Evolutionary conservation across 2,888 invertebrate species (phyloP), one percentile per base, ranked within the genome.

Genomic region (Euproctis similis): DNA sequence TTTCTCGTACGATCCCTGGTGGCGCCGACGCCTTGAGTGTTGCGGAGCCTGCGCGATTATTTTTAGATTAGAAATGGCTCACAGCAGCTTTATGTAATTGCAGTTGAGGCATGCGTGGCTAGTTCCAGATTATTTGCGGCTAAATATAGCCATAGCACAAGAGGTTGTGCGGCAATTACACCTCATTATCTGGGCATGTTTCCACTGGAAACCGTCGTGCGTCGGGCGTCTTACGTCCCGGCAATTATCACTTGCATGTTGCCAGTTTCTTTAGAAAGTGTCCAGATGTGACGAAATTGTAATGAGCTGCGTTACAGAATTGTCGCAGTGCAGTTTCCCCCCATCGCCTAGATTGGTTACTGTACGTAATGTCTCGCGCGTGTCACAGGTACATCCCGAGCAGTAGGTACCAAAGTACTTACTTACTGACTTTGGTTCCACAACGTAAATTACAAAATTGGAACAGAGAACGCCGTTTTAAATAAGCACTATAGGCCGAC

Each of bases 11-110:
- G 69, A 76, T 71, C 74, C 74, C 65, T 67, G n/a, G 64, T 75
- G 82, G 84, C 82, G 81, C 81, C 82, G 64, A 66, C 64, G 74
- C 66, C 76, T n/a, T n/a, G n/a, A n/a, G n/a, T n/a, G n/a, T n/a
- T 70, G 65, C 55, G 66, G 62, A 78, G 78, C 80, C 84, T 80
- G 71, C n/a, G n/a, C 81, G 84, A 84, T 84, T 84, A 84, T 84
- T 84, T 84, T 84, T 84, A 82, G 84, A 84, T 84, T 84, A 84
- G 84, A 84, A 84, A 84, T 82, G 82, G 81, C 82, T 76, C 14
- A n/a, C 76, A 81, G 80, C 82, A 70, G 78, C 81, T 82, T 82
- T 84, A 84, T 78, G 84, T 82, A 84, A 82, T 84, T 84, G 73
- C 78, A 72, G 77, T 58, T 68, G 82, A 73, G 77, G 74, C 73